phyloP scores from a whole-genome alignment of 2,888 invertebrate species.

The Oscheius onirici region DNA sequence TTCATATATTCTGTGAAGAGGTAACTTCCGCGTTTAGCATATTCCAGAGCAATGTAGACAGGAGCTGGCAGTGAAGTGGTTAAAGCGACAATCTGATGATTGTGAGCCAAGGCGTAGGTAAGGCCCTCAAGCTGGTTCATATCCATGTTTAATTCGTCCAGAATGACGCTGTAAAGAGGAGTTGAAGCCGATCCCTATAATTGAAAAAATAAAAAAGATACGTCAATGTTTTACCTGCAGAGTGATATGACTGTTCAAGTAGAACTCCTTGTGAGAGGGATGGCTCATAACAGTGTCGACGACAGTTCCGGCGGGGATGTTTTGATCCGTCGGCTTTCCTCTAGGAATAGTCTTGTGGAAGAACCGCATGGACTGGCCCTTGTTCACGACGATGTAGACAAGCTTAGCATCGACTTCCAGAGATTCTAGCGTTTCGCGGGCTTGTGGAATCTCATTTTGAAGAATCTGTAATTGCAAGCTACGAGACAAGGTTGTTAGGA shows the following conservation, averaged over 20 bases:
- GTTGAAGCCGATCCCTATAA: conserved; percentile 64
- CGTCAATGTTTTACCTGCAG: conserved; percentile 51
- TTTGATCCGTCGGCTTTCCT: conserved; percentile 48
- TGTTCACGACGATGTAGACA: too few species aligned
- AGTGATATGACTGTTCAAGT: conserved; percentile 61
- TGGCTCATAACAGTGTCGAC: conserved; percentile 54
- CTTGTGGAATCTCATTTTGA: too few species aligned
- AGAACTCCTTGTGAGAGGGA: conserved; percentile 61
- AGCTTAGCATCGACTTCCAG: too few species aligned
- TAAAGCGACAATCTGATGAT: conserved; percentile 61
- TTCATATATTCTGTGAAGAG: conserved; percentile 4
- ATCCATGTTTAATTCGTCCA: conserved; percentile 48
- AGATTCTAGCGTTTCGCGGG: too few species aligned
- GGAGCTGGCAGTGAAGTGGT: conserved; percentile 62
- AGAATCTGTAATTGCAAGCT: too few species aligned
- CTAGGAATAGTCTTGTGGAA: conserved; percentile 27
- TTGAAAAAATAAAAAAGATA: neutral
- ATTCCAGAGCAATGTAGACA: conserved; percentile 60
- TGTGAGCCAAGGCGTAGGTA: conserved; percentile 55
- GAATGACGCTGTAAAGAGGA: conserved; percentile 62
- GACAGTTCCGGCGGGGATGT: conserved; percentile 61
- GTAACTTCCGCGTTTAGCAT: conserved; percentile 42
- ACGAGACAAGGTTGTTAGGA: too few species aligned
- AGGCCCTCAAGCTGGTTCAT: conserved; percentile 58
- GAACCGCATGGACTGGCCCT: too few species aligned